Evolutionary conservation across 1,140 invertebrate species (phyloP), one percentile per base, ranked within the genome.

Genomic region (Daktulosphaira vitifoliae): DNA sequence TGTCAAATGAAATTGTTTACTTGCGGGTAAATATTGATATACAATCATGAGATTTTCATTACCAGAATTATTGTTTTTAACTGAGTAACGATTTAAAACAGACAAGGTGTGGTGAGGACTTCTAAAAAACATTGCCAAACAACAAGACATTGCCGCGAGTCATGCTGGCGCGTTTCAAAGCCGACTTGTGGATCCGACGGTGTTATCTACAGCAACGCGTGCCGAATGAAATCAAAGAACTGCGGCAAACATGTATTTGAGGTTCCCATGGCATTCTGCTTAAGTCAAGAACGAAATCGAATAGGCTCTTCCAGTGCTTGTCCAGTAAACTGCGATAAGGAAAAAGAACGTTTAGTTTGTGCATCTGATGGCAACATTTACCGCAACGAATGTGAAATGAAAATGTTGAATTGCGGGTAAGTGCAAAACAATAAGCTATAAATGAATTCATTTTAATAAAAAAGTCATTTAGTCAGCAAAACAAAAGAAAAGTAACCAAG

Each of bases 181-280:
- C 89, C 89, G 20, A 91, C 92, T 18, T 97, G 94, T 73, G 92
- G 89, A 7, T 93, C 88, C 33, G 91, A 96, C 76, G 89, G 90
- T 1, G 84, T 87, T 69, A 81, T 94, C 3, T 96, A 96, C 75
- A 83, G 88, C 16, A 96, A 93, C 73, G 87, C 89, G 67, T 96
- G 92, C 73, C 84, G 89, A 71, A 94, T 96, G 91, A 87, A 89
- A 71, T 83, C 87, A 38, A 90, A 90, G 72, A 93, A 93, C 71
- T 94, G 91, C 75, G 90, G 90, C 87, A 90, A 90, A 73, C 90
- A 92, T 74, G 88, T 92, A 11, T 93, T 90, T 72, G 89, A 93
- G 76, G 88, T 91, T 23, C 90, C 90, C 0, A 88, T 92, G 80
- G 87, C 88, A 4, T 90, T 87, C 75, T 92, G 90, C 73, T 80